Evolutionary conservation across 2,113 vertebrate species (phyloP), one percentile per base, ranked within the genome.

Genomic region (Salvelinus alpinus): DNA sequence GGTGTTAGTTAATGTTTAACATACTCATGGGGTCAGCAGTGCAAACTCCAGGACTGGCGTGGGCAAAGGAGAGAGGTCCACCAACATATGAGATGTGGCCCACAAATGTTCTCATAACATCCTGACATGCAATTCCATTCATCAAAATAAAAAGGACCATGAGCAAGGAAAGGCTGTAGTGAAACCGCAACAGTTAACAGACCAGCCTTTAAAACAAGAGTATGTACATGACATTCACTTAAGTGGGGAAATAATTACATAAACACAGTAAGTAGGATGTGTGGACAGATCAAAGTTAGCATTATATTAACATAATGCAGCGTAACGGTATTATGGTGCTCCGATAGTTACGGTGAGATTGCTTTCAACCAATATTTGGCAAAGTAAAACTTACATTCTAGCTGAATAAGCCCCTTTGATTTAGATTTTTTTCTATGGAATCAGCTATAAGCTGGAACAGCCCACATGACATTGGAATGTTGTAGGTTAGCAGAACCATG

Each of bases 381-480:
- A 44, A 44, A 44, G 38, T 11, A 44, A 44, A 44, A 44, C 38
- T 11, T 44, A 44, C 9, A 11, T 44, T 44, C 38, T 44, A 44
- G 38, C 38, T 44, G 9, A 44, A 44, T 44, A 9, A 44, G 38
- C 38, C 38, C 38, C 38, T 44, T 44, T 57, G 54, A 57, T 20
- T 57, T 57, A 20, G 54, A 20, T 20, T 14, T 57, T 57, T 18
- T 11, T 11, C 22, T n/a, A 18, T 24, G 22, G 9, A 25, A 24
- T n/a, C 22, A 9, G 64, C 68, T 72, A 66, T 70, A 48, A 57
- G 18, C 54, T 57, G 72, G 57, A 78, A 77, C 51, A 16, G 24
- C 71, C 75, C 85, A 82, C 82, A 85, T 87, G 84, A 89, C 74
- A 76, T 14, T 71, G 85, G 85, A 89, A 88, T 83, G 84, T 70